Evolutionary conservation across 2,888 invertebrate genomes (phyloP), one percentile per base, ranked within the genome.

Genomic region (Euplexia lucipara): DNA sequence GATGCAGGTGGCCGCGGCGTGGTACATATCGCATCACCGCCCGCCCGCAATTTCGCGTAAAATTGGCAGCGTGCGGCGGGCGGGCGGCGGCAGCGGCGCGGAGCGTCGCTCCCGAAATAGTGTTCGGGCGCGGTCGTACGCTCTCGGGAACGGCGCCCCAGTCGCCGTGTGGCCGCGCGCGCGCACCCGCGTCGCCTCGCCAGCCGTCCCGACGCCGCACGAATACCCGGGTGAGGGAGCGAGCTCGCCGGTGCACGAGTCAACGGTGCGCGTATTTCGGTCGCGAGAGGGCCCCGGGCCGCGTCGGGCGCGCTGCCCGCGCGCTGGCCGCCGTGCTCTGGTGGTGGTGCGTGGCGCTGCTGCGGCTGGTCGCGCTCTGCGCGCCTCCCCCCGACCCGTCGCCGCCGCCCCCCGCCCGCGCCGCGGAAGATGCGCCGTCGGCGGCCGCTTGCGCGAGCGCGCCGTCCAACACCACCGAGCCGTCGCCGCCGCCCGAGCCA

Each of bases 41-140:
- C 95, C 94, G 94, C 95, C 95, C 94, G 95, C 93, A 94, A 94
- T 94, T 94, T 94, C 92, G 94, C 95, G 95, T 95, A 94, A 95
- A 95, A 95, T 95, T 95, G 95, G 95, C 95, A 94, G 93, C 92
- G 89, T 90, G 92, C 87, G 90, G 89, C 92, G 93, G 93, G 93
- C 93, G 94, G 94, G 92, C 92, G 90, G 89, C 88, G 90, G 91
- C 90, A 85, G 91, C 91, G 92, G 91, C 89, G 92, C 90, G 92
- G 91, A 90, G 92, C 91, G 94, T 90, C 94, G 93, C 87, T 94
- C 95, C 95, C 94, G 95, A 95, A 95, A 95, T 95, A 95, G 95
- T 93, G 94, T 94, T 94, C 94, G 95, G 94, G 92, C 85, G 92
- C 93, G 91, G 94, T 94, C 95, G 95, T 91, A 88, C 84, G 88